phyloP scores from a whole-genome alignment of 2,113 vertebrate species.

The Serilophus lunatus region DNA sequence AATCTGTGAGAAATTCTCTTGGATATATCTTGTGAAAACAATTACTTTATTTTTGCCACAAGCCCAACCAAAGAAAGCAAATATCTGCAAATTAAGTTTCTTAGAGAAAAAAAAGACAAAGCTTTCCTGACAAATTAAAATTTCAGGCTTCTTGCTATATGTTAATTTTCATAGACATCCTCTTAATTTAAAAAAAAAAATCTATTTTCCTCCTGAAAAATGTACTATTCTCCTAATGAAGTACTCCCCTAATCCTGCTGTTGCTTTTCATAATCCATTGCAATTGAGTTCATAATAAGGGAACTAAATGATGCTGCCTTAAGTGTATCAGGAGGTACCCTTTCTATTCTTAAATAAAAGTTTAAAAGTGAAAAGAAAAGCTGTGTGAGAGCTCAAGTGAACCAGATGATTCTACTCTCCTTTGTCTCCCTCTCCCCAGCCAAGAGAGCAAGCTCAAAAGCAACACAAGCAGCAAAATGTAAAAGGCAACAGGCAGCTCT shows the following conservation, averaged over 20 bases:
- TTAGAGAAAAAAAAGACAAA: background rate
- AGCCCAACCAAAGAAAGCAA: background rate
- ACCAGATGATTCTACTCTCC: background rate
- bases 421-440: background rate
- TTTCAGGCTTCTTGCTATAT: background rate
- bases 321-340: background rate
- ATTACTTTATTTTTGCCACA: background rate
- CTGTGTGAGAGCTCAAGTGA: background rate
- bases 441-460: background rate
- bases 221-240: background rate
- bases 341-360: slow-evolving; percentile 2
- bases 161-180: background rate
- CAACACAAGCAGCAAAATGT: background rate
- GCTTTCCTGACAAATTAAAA: background rate
- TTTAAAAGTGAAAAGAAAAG: background rate
- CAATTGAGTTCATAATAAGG: background rate
- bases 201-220: background rate
- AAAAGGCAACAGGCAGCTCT: background rate
- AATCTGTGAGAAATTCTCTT: background rate
- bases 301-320: background rate
- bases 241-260: background rate
- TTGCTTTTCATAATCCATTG: background rate
- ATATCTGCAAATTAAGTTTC: background rate
- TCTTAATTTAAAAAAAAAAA: background rate
- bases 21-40: background rate